These are phyloP conservation scores for Callorhinus ursinus DNA, from an alignment of 2,113 vertebrate genomes.

Conservation along the genomic window DNA sequence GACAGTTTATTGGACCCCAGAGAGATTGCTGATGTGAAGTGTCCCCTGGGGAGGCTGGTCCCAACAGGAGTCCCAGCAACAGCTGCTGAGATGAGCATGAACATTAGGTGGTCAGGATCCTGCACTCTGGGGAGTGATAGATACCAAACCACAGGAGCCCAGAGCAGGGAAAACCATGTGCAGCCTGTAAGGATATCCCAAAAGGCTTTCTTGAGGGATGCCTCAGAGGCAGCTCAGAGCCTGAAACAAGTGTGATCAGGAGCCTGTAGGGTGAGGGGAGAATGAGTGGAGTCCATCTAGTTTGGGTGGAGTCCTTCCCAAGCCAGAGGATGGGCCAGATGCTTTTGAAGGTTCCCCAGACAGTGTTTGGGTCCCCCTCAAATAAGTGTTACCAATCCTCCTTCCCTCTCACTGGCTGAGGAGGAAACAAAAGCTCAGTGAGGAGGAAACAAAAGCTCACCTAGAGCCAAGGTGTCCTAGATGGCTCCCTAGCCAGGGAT, in stretches of 20 bases:
- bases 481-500: background rate
- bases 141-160: background rate
- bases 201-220: background rate
- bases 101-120: background rate
- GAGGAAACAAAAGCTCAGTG: background rate
- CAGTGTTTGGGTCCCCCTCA: background rate
- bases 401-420: background rate
- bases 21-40: background rate
- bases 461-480: background rate
- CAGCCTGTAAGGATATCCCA: background rate
- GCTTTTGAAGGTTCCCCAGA: background rate
- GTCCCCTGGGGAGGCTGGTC: background rate
- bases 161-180: background rate
- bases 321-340: background rate
- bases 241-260: background rate
- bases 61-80: background rate
- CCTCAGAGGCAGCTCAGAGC: background rate
- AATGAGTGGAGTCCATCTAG: background rate
- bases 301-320: background rate
- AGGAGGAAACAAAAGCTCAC: background rate
- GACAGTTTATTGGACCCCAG: background rate
- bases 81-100: background rate
- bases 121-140: background rate
- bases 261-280: background rate
- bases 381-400: background rate